Percentiles rank a stretch among this genome's conserved stretches.
These are phyloP conservation scores for Anastrepha ludens DNA, from an alignment of 1,140 invertebrate species.

Conservation along the genomic window DNA sequence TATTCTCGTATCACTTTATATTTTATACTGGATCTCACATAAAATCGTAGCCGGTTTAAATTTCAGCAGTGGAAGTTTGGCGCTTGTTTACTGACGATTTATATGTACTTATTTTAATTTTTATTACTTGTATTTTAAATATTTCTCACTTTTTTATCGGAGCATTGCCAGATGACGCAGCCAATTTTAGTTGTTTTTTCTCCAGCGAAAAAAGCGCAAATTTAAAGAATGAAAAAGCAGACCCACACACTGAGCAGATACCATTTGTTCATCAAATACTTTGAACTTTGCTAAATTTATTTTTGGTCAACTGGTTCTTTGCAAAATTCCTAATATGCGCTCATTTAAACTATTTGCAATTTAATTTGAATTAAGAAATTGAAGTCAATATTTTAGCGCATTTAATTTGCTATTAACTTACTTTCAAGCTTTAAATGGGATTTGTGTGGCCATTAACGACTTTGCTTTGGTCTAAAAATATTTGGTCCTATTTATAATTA, in stretches of 20 bases:
- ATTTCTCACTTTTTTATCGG: not conserved
- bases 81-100: not conserved
- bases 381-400: not conserved
- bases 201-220: not conserved
- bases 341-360: not conserved
- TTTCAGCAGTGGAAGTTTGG: not conserved
- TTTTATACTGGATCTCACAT: not conserved
- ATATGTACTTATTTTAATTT: not conserved
- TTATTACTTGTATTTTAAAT: not conserved
- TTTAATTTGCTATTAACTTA: not conserved
- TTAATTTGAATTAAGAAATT: not conserved
- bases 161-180: not conserved
- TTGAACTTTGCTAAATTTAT: conserved; percentile 9
- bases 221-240: not conserved
- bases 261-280: not conserved
- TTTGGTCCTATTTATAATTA: not conserved
- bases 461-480: not conserved
- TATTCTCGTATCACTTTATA: not conserved
- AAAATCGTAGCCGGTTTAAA: not conserved
- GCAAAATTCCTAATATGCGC: not conserved
- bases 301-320: not conserved
- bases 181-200: conserved; percentile 3
- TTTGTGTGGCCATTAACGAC: not conserved
- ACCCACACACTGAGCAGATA: not conserved
- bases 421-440: not conserved